phyloP scores from a whole-genome alignment of 2,113 vertebrate genomes.

The Brevimyrus niger region DNA sequence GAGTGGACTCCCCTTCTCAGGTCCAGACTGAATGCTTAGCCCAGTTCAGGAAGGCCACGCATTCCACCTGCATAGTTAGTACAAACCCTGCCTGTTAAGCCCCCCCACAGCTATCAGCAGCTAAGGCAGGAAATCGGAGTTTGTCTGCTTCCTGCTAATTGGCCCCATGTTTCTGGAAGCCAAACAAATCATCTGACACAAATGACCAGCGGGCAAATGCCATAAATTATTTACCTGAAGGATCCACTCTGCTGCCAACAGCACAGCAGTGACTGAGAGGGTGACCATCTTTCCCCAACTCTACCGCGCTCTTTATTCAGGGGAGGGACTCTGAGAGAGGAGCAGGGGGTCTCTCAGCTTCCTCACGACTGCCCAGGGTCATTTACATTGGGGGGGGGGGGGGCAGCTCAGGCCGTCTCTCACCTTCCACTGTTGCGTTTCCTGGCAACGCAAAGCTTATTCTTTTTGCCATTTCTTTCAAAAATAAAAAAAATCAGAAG shows the following conservation, averaged over 20 bases:
- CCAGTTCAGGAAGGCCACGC: not conserved
- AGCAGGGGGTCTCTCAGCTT: not conserved
- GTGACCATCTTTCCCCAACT: not conserved
- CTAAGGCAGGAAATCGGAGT: not conserved
- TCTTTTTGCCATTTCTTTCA: not conserved
- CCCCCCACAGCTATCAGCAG: not conserved
- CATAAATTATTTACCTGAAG: not conserved
- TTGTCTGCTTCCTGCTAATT: not conserved
- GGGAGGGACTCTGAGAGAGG: not conserved
- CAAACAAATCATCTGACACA: not conserved
- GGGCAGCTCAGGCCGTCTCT: not conserved
- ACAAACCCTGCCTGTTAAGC: not conserved
- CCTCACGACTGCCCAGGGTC: not conserved
- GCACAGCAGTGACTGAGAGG: not conserved
- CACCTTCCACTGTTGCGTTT: not conserved
- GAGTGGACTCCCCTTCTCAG: not conserved
- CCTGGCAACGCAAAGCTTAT: not conserved
- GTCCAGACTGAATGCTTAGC: not conserved
- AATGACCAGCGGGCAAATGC: not conserved
- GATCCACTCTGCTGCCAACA: not conserved
- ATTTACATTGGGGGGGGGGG: not conserved
- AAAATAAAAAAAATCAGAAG: not conserved
- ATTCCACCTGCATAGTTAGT: not conserved
- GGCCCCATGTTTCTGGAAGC: not conserved
- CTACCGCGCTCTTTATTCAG: not conserved